Conservation (phyloP, 2,797 vertebrate genomes). For the Labeo calbasu region DNA sequence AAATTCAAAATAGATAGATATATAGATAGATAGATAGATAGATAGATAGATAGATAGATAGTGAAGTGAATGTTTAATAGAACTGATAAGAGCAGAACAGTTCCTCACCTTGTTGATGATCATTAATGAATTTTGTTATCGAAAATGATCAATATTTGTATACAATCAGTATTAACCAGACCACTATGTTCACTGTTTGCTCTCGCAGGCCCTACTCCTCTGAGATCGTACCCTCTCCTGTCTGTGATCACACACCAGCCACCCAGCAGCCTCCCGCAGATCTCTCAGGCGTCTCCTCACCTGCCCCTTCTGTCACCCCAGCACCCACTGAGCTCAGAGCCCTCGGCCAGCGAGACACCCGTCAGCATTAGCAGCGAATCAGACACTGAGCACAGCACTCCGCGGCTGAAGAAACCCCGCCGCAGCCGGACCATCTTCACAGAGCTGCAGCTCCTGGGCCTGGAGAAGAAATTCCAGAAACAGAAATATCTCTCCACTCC, state of each 20-base stretch:
- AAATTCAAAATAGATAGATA: not conserved
- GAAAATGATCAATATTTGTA: not conserved
- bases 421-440: constrained; percentile 98
- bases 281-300: constrained; percentile 79
- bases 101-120: not conserved
- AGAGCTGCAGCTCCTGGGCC: constrained; percentile 95
- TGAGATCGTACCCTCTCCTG: constrained; percentile 89
- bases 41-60: no score
- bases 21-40: no score
- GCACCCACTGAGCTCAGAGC: constrained; percentile 60
- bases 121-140: not conserved
- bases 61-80: not conserved
- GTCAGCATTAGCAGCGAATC: constrained; percentile 92
- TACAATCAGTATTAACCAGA: not conserved
- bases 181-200: not conserved
- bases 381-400: constrained; percentile 83
- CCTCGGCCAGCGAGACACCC: constrained; percentile 75
- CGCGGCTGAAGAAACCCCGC: constrained; percentile 90
- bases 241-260: constrained; percentile 92
- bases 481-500: constrained; percentile 98
- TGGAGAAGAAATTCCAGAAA: constrained; percentile 99
- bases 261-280: constrained; percentile 74
- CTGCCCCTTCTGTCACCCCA: constrained; percentile 68
- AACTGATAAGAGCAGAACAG: not conserved
- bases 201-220: constrained; percentile 83